phyloP scores from a whole-genome alignment of 2,797 vertebrate species.

The Philypnodon macrostomus region DNA sequence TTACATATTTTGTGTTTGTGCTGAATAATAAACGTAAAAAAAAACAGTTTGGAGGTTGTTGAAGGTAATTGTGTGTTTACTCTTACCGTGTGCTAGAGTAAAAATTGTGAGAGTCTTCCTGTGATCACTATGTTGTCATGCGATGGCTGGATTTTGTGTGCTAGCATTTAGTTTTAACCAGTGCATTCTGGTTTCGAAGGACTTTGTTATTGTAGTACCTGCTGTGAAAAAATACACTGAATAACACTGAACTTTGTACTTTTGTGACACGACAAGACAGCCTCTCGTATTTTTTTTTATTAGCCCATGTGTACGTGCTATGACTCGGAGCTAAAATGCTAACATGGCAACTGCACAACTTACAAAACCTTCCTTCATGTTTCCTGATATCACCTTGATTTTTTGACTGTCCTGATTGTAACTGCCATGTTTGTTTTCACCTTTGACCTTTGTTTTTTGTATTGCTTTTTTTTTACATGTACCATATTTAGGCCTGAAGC shows the following conservation, averaged over 20 bases:
- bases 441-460: conserved; percentile 53
- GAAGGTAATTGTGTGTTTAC: conserved; percentile 64
- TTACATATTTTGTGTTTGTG: conserved; percentile 71
- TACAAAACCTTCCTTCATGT: too few species aligned
- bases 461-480: conserved; percentile 37
- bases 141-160: conserved; percentile 67
- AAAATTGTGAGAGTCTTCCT: conserved; percentile 67
- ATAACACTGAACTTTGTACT: conserved; percentile 61
- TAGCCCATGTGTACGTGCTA: conserved; percentile 39
- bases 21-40: conserved; percentile 72
- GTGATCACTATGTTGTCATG: conserved; percentile 74
- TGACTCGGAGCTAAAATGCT: conserved; percentile 19
- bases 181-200: conserved; percentile 58
- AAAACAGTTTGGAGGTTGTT: conserved; percentile 51
- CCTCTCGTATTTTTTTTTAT: conserved; percentile 41
- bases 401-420: conserved; percentile 52
- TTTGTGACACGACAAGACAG: conserved; percentile 65
- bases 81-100: conserved; percentile 61
- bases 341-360: conserved; percentile 34
- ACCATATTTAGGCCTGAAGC: conserved; percentile 38
- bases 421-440: conserved; percentile 52
- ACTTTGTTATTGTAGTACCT: conserved; percentile 67
- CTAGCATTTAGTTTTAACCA: conserved; percentile 70
- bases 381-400: conserved; percentile 39
- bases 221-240: conserved; percentile 51